These are phyloP conservation scores for Polyommatus iphigenia DNA, from an alignment of 2,888 invertebrate species.

Conservation along the genomic window DNA sequence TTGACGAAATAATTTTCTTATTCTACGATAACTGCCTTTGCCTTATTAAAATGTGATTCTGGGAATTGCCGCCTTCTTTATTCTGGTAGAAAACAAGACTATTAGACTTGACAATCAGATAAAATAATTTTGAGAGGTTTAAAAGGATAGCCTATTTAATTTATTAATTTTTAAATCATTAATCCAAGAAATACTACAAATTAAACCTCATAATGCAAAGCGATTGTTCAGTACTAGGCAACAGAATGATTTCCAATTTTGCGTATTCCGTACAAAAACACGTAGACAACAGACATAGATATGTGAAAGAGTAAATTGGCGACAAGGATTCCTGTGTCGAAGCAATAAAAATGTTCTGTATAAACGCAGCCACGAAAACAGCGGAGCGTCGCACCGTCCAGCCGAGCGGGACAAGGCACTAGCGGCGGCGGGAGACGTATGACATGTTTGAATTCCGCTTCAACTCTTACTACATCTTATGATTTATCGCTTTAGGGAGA, in stretches of 20 bases:
- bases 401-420: conserved; percentile 24
- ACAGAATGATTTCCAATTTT: conserved; percentile 7
- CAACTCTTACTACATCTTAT: conserved; percentile 15
- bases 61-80: neutral
- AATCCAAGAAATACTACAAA: too few relatives aligned
- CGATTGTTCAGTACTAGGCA: neutral
- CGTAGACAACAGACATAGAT: conserved; percentile 36
- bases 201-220: too few relatives aligned
- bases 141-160: too few relatives aligned
- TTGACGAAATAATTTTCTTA: neutral
- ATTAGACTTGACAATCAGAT: too few relatives aligned
- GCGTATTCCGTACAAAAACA: conserved; percentile 36
- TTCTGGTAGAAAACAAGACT: neutral
- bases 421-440: conserved; percentile 25
- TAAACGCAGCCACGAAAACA: conserved; percentile 37
- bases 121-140: too few relatives aligned
- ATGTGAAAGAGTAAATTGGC: conserved; percentile 42
- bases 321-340: conserved; percentile 46
- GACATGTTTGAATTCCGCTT: conserved; percentile 18
- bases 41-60: neutral
- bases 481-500: conserved; percentile 23
- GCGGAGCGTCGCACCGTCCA: conserved; percentile 27
- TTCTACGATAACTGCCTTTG: neutral
- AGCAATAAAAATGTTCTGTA: conserved; percentile 50
- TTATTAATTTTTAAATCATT: too few relatives aligned